Conservation (phyloP, 2,113 vertebrate species). For the Bucco capensis region DNA sequence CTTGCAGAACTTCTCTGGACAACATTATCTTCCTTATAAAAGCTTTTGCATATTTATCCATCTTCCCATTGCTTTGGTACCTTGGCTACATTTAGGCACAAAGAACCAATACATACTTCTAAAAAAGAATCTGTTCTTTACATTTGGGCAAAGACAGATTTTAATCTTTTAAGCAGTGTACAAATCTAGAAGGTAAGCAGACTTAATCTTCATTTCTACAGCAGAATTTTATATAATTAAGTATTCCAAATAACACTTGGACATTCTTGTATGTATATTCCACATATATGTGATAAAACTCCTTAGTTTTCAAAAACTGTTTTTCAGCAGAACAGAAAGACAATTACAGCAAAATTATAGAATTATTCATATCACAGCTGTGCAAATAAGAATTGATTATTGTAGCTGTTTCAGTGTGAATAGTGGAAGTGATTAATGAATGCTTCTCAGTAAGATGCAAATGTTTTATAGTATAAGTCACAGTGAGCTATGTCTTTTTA, state of each 20-base stretch:
- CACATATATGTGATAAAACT: not conserved
- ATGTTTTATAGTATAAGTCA: slow-evolving; percentile 59
- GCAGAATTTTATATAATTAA: not conserved
- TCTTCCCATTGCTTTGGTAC: not conserved
- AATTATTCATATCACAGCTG: slow-evolving; percentile 59
- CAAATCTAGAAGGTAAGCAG: not conserved
- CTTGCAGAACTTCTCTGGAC: not conserved
- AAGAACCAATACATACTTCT: not conserved
- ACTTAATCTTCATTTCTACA: slow-evolving; percentile 9
- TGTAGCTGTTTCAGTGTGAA: slow-evolving; percentile 44
- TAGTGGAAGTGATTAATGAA: slow-evolving; percentile 68
- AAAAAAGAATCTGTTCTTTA: not conserved
- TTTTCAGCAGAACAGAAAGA: slow-evolving; percentile 57
- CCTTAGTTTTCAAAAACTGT: not conserved
- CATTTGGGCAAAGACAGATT: not conserved
- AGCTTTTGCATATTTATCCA: not conserved
- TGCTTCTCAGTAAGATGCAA: slow-evolving; percentile 53
- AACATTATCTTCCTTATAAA: not conserved
- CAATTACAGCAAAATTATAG: slow-evolving; percentile 46
- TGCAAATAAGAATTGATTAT: slow-evolving; percentile 73
- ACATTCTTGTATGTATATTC: not conserved
- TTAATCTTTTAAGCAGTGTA: not conserved
- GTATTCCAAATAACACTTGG: not conserved
- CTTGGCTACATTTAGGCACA: not conserved
- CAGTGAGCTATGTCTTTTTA: slow-evolving; percentile 46